Evolutionary conservation across 2,888 invertebrate genomes (phyloP).

Genomic region (Tachina fera): DNA sequence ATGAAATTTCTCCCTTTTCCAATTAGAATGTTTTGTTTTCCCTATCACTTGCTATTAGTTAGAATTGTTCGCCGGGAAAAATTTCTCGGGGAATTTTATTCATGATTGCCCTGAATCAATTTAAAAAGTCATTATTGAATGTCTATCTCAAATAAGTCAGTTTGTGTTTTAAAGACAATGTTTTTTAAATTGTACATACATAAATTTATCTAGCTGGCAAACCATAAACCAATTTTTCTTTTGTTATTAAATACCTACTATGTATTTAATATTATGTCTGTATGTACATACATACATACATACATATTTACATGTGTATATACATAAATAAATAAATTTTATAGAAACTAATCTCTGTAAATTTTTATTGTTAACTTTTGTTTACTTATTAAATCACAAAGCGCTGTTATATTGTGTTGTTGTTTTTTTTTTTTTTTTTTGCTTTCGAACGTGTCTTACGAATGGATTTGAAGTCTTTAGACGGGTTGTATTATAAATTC

Average conservation of each 20-base stretch:
- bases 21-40: no score
- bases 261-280: no score
- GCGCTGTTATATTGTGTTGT: background rate
- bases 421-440: background rate
- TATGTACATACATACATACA: no score
- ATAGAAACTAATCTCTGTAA: slow-evolving; percentile 2
- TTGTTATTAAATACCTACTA: no score
- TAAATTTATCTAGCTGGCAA: background rate
- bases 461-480: background rate
- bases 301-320: no score
- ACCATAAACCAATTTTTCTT: background rate
- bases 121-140: background rate
- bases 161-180: background rate
- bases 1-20: no score
- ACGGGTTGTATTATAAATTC: background rate
- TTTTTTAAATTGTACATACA: background rate
- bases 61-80: no score
- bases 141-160: background rate
- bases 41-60: no score
- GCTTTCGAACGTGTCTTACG: background rate
- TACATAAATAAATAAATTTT: background rate
- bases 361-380: slow-evolving; percentile 20
- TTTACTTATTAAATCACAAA: slow-evolving; percentile 43
- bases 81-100: no score
- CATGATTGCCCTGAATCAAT: no score